Base-by-base conservation (phyloP, 2,888 invertebrate genomes). In the Tanytarsus gracilentus region DNA sequence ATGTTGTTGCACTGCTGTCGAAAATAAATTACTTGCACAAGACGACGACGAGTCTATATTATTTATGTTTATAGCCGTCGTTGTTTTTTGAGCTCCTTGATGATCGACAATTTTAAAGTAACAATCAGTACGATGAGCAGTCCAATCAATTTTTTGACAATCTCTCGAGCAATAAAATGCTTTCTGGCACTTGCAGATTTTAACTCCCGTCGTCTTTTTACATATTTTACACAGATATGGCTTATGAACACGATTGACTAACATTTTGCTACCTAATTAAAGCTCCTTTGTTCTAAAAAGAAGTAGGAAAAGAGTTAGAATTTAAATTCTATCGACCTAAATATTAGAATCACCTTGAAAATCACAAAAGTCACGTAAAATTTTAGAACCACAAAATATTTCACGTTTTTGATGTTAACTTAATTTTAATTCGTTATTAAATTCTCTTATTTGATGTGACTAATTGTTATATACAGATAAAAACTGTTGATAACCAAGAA, bases 131-230 rank as follows among this genome's bases (percentile, higher is more conserved):
- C 83, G 88, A 69, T 91, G 90, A 65, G 76, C 78, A 69, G 82
- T 83, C 89, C 89, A 90, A 70, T 90, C 86, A 67, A 80, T 76
- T 64, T 80, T 81, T 73, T 90, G 90, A 71, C 91, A 90, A 64
- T 83, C 83, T 66, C 81, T 84, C 62, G 83, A 84, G 74, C 90
- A 91, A 72, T 91, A 91, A 72, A 82, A 84, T 55, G 81, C 78
- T 62, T 73, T 74, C 69, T 84, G 83, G 71, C 91, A 91, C 66
- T 85, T 80, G 65, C 82, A 80, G 73, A 90, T 90, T 64, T 83
- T 75, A 66, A 86, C 73, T 66, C 81, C 80, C 67, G 79, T 78
- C 66, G 71, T 74, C 64, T 67, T 68, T 63, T 79, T 78, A 73
- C 87, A 86, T 68, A 83, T 76, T 64, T 75, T 77, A 73, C 84